Evolutionary conservation across 2,797 vertebrate genomes (phyloP).

Genomic region (Scolopax rusticola): DNA sequence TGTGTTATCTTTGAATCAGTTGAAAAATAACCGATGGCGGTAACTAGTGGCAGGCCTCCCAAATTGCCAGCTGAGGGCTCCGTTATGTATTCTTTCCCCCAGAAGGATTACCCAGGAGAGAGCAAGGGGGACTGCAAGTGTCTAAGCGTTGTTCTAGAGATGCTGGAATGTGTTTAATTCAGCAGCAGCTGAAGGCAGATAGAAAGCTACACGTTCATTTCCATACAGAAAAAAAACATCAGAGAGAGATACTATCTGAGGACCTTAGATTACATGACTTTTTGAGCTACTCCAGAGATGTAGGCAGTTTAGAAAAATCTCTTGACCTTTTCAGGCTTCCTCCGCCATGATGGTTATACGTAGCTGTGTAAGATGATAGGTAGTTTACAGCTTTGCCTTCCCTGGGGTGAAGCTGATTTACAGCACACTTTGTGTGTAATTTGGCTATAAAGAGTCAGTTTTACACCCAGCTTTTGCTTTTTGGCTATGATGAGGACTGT

Average conservation of each 20-base stretch:
- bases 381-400: constrained; percentile 46
- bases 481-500: background rate
- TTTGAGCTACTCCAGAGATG: constrained; percentile 30
- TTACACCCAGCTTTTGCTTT: constrained; percentile 48
- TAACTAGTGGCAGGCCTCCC: constrained; percentile 24
- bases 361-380: constrained; percentile 46
- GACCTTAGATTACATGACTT: background rate
- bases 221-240: background rate
- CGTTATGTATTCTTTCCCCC: constrained; percentile 1
- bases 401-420: constrained; percentile 63
- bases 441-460: constrained; percentile 33
- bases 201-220: background rate
- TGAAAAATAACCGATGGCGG: constrained; percentile 39
- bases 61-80: constrained; percentile 15
- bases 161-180: constrained; percentile 44
- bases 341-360: background rate
- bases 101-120: constrained; percentile 34
- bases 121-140: background rate
- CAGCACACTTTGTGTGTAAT: constrained; percentile 11
- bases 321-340: constrained; percentile 64
- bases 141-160: constrained; percentile 35
- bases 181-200: constrained; percentile 54
- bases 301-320: constrained; percentile 56
- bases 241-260: background rate
- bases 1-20: constrained; percentile 10